These are phyloP conservation scores for Piaya cayana DNA, from an alignment of 2,113 vertebrate species.

Conservation along the genomic window DNA sequence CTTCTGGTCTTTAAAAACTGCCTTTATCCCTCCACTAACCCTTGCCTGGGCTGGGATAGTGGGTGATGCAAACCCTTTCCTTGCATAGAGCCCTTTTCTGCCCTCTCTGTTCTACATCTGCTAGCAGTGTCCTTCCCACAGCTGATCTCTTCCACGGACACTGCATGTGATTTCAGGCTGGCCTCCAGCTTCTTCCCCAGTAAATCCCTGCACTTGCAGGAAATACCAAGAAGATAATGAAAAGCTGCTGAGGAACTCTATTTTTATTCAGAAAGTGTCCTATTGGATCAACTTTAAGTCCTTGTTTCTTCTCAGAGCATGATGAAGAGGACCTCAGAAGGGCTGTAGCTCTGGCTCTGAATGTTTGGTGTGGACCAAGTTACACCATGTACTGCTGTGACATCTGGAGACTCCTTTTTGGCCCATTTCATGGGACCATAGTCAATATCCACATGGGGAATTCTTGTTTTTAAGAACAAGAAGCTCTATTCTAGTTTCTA, in stretches of 20 bases:
- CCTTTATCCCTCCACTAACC: not conserved
- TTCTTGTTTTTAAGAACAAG: slow-evolving; percentile 24
- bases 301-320: not conserved
- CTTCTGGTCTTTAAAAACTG: too few relatives aligned
- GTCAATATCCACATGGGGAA: not conserved
- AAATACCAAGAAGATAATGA: not conserved
- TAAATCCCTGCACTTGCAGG: not conserved
- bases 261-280: not conserved
- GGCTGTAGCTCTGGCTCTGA: not conserved
- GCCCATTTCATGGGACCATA: not conserved
- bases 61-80: not conserved
- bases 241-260: not conserved
- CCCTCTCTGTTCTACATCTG: not conserved
- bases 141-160: not conserved
- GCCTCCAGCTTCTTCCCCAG: not conserved
- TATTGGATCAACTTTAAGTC: not conserved
- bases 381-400: not conserved
- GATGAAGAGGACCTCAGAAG: not conserved
- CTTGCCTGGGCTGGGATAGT: not conserved
- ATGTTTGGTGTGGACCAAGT: not conserved
- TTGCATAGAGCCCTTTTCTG: accelerated
- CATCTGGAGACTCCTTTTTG: slow-evolving; percentile 1
- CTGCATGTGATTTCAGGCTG: not conserved
- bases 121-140: not conserved
- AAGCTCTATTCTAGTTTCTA: not conserved